Base-by-base conservation (phyloP, 2,888 invertebrate genomes). In the Disparrhopalites patrizii region DNA sequence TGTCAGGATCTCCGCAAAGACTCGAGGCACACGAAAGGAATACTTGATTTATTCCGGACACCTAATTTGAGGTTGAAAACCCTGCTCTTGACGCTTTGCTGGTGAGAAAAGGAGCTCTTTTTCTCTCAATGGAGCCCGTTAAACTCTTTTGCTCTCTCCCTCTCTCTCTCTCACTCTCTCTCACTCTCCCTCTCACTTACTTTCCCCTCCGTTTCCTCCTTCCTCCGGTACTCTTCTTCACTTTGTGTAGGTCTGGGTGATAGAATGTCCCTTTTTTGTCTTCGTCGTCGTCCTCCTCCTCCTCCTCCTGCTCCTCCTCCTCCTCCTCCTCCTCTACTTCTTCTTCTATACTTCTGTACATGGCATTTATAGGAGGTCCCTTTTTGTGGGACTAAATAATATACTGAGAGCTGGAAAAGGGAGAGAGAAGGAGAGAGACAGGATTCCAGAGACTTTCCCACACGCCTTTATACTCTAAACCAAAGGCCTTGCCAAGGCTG, bases 61-160 rank as follows among this genome's bases (percentile, higher is more conserved):
- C 92, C 93, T 1, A 93, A 93, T 78, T 91, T 93, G 88, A 82
- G 93, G 52, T 80, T 93, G 15, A 94, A 93, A 80, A 93, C 93
- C 0, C 85, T 86, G 72, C 81, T 93, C 61, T 91, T 93, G 62
- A 92, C 92, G 0, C 79, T 92, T 25, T 92, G 91, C 78, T 93
- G 92, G 93, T 83, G 51, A 61, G 61, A 40, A 57, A n/a, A n/a
- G n/a, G n/a, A n/a, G n/a, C n/a, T n/a, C n/a, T n/a, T n/a, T n/a
- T 40, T 40, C 20, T 40, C 40, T 40, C 4, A 3, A 20, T 18
- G 40, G 20, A 54, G 30, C 31, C 30, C n/a, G n/a, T 40, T 20
- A 20, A 18, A 40, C 20, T 20, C 40, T 40, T 40, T 40, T 18
- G 40, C 10, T 40, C 18, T 15, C 28, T 18, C 13, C 75, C 76